Evolutionary conservation across 35 echinoderm and acorn worm species (phyloP).

Genomic region (Ophiothrix spiculata): DNA sequence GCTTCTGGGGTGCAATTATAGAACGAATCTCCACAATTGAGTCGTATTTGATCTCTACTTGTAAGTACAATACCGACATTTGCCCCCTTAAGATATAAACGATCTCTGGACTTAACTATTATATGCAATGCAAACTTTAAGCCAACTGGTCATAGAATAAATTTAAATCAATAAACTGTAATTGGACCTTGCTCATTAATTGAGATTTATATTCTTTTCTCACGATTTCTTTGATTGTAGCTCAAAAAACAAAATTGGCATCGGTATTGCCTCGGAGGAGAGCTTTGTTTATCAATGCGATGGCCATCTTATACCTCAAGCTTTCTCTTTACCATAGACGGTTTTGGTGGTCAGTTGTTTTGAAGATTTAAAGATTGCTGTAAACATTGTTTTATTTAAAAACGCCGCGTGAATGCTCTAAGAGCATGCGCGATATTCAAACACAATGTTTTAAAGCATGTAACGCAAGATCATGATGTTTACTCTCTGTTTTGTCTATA

Average conservation of each 20-base stretch:
- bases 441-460: too few species aligned
- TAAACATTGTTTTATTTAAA: too few species aligned
- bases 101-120: background rate
- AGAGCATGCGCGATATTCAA: too few species aligned
- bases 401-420: too few species aligned
- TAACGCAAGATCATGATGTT: too few species aligned
- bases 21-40: background rate
- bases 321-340: background rate
- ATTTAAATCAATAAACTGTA: background rate
- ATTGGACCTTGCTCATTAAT: constrained; percentile 3
- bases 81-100: background rate
- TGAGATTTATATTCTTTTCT: background rate
- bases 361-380: too few species aligned
- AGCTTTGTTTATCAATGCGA: background rate
- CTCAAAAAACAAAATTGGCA: background rate
- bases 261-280: background rate
- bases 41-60: background rate
- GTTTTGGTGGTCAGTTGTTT: too few species aligned
- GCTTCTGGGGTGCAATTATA: constrained; percentile 1
- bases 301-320: background rate
- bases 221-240: background rate
- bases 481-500: too few species aligned
- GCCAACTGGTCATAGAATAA: background rate
- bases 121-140: background rate
- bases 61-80: background rate